A percentile compares a stretch with the other conserved stretches of the same genome.
Conservation (phyloP, 30 jellyfish, hydroid and myxozoan genomes). For the Chrysaora quinquecirrha region DNA sequence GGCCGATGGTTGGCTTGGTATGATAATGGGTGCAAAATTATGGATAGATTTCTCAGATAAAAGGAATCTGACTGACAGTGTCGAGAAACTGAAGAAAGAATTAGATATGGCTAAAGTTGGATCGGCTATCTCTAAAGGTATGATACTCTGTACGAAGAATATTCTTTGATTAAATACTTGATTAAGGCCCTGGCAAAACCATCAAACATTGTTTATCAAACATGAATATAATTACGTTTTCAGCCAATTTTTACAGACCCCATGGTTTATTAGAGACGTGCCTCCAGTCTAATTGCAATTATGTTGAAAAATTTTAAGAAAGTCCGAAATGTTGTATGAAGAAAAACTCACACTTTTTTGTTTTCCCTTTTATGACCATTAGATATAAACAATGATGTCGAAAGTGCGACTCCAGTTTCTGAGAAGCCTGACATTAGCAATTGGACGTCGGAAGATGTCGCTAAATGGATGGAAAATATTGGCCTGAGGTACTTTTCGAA, state of each 20-base stretch:
- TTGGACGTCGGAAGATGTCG: not conserved
- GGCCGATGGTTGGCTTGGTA: constrained; percentile 90
- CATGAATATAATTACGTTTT: not conserved
- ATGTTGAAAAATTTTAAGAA: too few relatives aligned
- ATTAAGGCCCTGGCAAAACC: too few relatives aligned
- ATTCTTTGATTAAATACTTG: too few relatives aligned
- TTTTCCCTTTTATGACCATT: too few relatives aligned
- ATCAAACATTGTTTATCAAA: too few relatives aligned
- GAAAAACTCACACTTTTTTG: too few relatives aligned
- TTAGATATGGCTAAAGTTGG: not conserved
- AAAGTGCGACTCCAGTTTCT: not conserved
- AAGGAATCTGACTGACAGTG: not conserved
- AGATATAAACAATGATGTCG: too few relatives aligned
- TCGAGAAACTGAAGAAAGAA: not conserved
- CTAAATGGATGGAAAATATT: not conserved
- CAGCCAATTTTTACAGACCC: not conserved
- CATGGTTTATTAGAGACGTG: not conserved
- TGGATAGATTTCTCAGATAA: constrained; percentile 66
- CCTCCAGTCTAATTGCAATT: not conserved
- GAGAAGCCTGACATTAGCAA: not conserved
- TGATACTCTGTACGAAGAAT: too few relatives aligned
- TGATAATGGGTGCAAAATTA: constrained; percentile 70
- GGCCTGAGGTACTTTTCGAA: not conserved
- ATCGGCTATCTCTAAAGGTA: not conserved
- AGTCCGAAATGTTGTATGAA: too few relatives aligned